phyloP scores from a whole-genome alignment of 1,140 invertebrate species.

The Pseudomyrmex pallidus region DNA sequence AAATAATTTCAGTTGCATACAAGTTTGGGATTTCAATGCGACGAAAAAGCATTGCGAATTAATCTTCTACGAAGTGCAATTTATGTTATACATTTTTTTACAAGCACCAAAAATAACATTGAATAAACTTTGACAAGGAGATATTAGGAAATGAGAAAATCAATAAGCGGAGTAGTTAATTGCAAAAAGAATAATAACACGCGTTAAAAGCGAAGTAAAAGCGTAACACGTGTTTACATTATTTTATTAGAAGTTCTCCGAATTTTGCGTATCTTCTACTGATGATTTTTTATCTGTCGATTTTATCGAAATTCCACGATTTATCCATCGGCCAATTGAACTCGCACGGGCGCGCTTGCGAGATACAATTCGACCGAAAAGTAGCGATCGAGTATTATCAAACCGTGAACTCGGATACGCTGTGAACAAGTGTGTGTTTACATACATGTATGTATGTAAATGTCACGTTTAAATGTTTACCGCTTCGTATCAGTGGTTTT shows the following conservation, averaged over 20 bases:
- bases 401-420: conserved; percentile 23
- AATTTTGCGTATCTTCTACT: too few relatives aligned
- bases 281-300: too few relatives aligned
- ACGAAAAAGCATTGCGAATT: background rate
- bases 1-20: background rate
- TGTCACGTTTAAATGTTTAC: conserved; percentile 20
- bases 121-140: too few relatives aligned
- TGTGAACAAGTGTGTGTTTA: conserved; percentile 15
- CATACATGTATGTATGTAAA: conserved; percentile 48
- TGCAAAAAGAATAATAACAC: too few relatives aligned
- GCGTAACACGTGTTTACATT: too few relatives aligned
- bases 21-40: conserved; percentile 15
- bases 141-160: too few relatives aligned
- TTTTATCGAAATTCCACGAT: background rate
- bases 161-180: too few relatives aligned
- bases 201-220: too few relatives aligned
- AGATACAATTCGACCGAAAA: conserved; percentile 25
- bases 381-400: conserved; percentile 29
- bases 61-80: background rate
- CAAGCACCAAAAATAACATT: background rate
- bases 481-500: conserved; percentile 28
- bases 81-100: background rate
- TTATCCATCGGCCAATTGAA: background rate
- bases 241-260: too few relatives aligned
- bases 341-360: background rate